Percentiles rank a stretch among this genome's conserved stretches.
These are phyloP conservation scores for Cichlasoma orientale DNA, from an alignment of 2,797 vertebrate genomes.

Conservation along the genomic window DNA sequence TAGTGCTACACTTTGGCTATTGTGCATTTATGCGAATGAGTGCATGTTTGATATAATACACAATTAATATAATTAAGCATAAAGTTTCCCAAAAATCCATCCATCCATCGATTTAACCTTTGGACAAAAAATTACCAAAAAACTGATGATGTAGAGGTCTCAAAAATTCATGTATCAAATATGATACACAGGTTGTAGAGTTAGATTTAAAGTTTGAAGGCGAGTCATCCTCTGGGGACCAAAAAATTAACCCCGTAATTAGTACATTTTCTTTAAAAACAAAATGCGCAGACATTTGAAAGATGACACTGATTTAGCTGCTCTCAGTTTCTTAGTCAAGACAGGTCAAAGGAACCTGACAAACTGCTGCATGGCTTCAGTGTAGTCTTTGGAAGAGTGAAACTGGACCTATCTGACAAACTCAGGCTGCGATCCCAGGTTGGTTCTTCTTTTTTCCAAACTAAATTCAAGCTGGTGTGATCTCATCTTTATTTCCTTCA, in stretches of 20 bases:
- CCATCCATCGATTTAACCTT: too few species aligned
- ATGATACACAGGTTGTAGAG: too few species aligned
- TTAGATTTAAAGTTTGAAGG: background rate
- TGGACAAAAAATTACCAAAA: too few species aligned
- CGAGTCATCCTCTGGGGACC: background rate
- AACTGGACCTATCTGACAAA: conserved; percentile 17
- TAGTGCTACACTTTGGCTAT: background rate
- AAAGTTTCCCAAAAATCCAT: background rate
- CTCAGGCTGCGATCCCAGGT: background rate
- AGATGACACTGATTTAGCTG: conserved; percentile 6
- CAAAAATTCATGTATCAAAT: too few species aligned
- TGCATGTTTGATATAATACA: background rate
- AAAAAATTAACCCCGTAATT: background rate
- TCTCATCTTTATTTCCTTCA: background rate
- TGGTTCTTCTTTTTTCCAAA: conserved; percentile 8
- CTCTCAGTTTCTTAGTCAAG: conserved; percentile 3
- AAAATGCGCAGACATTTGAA: background rate
- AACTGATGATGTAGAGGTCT: too few species aligned
- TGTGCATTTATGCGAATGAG: background rate
- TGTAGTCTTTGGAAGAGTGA: conserved; percentile 15
- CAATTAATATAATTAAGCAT: background rate
- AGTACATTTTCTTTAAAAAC: background rate
- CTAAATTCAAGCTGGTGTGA: background rate
- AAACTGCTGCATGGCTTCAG: conserved; percentile 21
- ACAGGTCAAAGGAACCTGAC: conserved; percentile 19